Percentiles rank a stretch among this genome's conserved stretches.
These are phyloP conservation scores for Eurois occulta DNA, from an alignment of 2,888 invertebrate genomes.

Conservation along the genomic window DNA sequence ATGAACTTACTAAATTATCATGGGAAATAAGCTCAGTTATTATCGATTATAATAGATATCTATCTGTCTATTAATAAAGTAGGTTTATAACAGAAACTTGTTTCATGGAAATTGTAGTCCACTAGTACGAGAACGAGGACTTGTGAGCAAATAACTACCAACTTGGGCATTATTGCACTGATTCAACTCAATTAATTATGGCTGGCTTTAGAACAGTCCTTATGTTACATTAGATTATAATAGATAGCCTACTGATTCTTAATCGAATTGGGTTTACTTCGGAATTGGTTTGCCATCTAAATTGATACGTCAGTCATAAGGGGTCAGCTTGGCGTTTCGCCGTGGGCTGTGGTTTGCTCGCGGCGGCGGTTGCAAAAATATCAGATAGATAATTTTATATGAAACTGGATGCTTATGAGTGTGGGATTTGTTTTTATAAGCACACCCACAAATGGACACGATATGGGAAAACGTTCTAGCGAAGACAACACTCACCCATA, in stretches of 20 bases:
- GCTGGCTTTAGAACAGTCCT: slow-evolving; percentile 10
- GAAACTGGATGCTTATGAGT: background rate
- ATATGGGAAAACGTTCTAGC: background rate
- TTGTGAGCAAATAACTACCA: slow-evolving; percentile 47
- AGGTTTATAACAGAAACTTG: slow-evolving; percentile 11
- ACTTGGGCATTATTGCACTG: slow-evolving; percentile 54
- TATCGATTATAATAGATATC: slow-evolving; percentile 9
- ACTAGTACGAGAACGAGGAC: slow-evolving; percentile 33
- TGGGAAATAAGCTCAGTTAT: background rate
- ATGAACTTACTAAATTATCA: background rate
- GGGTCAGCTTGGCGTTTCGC: slow-evolving; percentile 13
- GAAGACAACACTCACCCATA: background rate
- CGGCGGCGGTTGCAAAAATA: slow-evolving; percentile 17
- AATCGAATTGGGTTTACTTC: slow-evolving; percentile 17
- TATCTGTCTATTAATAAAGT: background rate
- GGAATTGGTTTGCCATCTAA: slow-evolving; percentile 14
- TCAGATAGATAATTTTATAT: slow-evolving; percentile 1
- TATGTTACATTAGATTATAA: slow-evolving; percentile 9
- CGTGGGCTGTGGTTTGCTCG: background rate
- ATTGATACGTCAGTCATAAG: background rate
- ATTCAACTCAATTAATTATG: slow-evolving; percentile 56
- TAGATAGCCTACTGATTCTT: slow-evolving; percentile 15
- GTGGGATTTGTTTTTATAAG: slow-evolving; percentile 16
- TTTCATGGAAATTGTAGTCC: slow-evolving; percentile 28
- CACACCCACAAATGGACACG: background rate